Evolutionary conservation across 2,797 vertebrate genomes (phyloP).

Genomic region (Potorous gilbertii): DNA sequence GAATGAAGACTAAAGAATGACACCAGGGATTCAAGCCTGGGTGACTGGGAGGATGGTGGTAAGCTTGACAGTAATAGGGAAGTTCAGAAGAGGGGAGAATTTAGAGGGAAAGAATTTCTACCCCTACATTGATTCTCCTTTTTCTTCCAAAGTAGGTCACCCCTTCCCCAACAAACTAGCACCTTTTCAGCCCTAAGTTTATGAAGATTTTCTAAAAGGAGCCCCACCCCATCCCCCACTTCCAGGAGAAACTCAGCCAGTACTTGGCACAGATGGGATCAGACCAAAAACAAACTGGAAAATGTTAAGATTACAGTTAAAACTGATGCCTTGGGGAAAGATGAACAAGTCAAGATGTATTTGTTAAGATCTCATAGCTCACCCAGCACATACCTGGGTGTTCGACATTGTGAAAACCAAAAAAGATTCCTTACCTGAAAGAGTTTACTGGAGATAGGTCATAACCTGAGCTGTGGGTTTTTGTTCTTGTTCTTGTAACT

Average conservation of each 20-base stretch:
- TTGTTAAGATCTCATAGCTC: background rate
- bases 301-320: constrained; percentile 52
- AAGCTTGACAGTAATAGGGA: background rate
- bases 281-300: constrained; percentile 68
- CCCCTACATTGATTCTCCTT: background rate
- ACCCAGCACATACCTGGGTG: background rate
- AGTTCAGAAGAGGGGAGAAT: background rate
- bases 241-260: constrained; percentile 12
- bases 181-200: background rate
- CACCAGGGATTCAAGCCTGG: background rate
- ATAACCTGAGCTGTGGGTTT: background rate
- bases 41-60: background rate
- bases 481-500: background rate
- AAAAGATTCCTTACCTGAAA: background rate
- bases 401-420: background rate
- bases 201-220: background rate
- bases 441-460: constrained; percentile 11
- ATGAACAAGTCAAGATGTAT: background rate
- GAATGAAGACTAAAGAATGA: background rate
- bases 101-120: background rate
- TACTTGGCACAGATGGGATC: background rate
- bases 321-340: background rate
- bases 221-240: background rate
- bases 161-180: background rate
- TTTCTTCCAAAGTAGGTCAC: background rate